Percentiles rank a stretch among this genome's conserved stretches.
phyloP scores from a whole-genome alignment of 2,113 vertebrate species.

The Anser brachyrhynchus region DNA sequence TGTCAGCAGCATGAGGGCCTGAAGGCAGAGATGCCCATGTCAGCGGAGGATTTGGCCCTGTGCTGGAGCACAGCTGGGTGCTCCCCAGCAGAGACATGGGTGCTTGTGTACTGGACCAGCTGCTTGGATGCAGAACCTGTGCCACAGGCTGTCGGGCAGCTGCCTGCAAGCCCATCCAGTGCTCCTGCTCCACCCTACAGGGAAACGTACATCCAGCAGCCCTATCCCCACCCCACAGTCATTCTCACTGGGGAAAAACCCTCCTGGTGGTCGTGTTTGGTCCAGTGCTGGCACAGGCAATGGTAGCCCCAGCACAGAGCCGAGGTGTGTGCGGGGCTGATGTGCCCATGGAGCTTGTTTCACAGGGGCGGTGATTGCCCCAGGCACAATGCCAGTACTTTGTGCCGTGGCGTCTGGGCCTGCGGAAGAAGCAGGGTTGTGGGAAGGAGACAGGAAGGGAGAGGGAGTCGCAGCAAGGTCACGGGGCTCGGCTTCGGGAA shows the following conservation, averaged over 20 bases:
- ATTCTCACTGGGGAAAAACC: not conserved
- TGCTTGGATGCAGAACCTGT: not conserved
- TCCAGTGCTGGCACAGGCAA: not conserved
- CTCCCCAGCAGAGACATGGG: fast-evolving
- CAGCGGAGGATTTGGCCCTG: not conserved
- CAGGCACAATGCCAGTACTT: not conserved
- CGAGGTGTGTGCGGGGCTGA: fast-evolving
- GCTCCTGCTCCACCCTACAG: not conserved
- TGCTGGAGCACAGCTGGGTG: not conserved
- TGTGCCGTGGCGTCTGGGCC: not conserved
- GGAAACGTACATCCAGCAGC: not conserved
- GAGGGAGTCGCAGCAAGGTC: conserved; percentile 7
- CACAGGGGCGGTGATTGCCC: not conserved
- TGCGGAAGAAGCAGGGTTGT: not conserved
- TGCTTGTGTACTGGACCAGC: fast-evolving
- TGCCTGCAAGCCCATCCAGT: not conserved
- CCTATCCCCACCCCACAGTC: not conserved
- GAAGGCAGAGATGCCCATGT: not conserved
- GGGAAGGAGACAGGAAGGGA: conserved; percentile 68
- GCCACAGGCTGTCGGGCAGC: not conserved
- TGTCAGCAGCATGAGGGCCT: fast-evolving
- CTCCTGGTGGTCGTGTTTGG: fast-evolving
- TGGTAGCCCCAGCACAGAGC: fast-evolving
- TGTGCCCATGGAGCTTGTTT: not conserved
- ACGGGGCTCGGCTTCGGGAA: conserved; percentile 34